Base-by-base conservation (phyloP, 2,888 invertebrate genomes). In the Dolomedes plantarius region DNA sequence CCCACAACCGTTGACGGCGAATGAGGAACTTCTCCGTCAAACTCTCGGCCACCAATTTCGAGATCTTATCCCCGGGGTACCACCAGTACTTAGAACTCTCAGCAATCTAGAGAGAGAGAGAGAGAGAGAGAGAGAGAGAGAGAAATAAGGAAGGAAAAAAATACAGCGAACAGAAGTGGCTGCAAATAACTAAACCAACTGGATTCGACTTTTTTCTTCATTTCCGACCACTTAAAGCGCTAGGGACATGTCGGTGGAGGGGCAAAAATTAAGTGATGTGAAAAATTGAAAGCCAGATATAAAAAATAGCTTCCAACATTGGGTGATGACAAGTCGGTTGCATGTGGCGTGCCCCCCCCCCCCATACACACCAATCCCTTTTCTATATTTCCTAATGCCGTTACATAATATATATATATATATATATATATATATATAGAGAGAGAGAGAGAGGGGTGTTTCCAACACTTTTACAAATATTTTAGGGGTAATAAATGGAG, bases 251-350 rank as follows among this genome's bases (percentile, higher is more conserved):
- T n/a, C 36, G 19, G 50, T 39, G 9, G 29, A 29, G 13, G 68
- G 13, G 74, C 27, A 36, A 74, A 81, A 74, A 81, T 81, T 56
- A 81, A 74, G 68, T 50, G 73, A 74, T 74, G 36, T 81, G 81
- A 81, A 68, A 81, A 73, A 80, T 80, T 73, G 79, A 31, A 65
- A 65, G 65, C 13, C 46, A 46, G 16, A 46, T 46, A 46, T 46
- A 46, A 16, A 9, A 46, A 13, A 46, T 11, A 16, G 36, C 11
- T 11, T 11, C 6, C 11, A 36, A 11, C 36, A 36, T 11, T 11
- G 36, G 36, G 36, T 36, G 36, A 11, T 36, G 36, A 36, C 36
- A 36, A 11, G 36, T 11, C 11, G 5, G 36, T 36, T 36, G n/a
- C n/a, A n/a, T n/a, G n/a, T n/a, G n/a, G n/a, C n/a, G n/a, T n/a